Percentiles rank a stretch among this genome's conserved stretches.
Conservation (phyloP, 2,888 invertebrate genomes). For the Silvanus unidentatus region DNA sequence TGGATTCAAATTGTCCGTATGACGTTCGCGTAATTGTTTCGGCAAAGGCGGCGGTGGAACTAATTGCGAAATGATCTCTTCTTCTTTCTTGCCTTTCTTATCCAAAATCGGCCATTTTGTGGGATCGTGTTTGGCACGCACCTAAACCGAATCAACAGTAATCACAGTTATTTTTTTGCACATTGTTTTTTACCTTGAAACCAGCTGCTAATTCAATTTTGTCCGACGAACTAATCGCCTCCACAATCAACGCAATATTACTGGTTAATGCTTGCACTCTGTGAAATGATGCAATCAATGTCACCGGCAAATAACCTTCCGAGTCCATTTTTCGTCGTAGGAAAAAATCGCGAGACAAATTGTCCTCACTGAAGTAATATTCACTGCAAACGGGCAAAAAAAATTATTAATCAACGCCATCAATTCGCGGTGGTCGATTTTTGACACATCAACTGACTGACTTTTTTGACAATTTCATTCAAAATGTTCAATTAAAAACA, state of each 20-base stretch:
- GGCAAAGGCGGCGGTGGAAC: slow-evolving; percentile 70
- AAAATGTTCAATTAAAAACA: no score
- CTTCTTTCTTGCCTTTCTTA: slow-evolving; percentile 38
- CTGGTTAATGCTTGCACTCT: slow-evolving; percentile 83
- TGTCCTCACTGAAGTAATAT: slow-evolving; percentile 98
- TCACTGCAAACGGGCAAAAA: slow-evolving; percentile 81
- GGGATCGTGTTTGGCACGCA: slow-evolving; percentile 77
- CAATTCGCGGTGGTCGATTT: background rate
- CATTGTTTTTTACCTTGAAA: slow-evolving; percentile 59
- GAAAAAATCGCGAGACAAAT: slow-evolving; percentile 92
- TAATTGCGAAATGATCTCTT: slow-evolving; percentile 51
- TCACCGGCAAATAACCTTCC: slow-evolving; percentile 89
- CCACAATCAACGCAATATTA: slow-evolving; percentile 76
- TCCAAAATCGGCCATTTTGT: slow-evolving; percentile 83
- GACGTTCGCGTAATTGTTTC: slow-evolving; percentile 50
- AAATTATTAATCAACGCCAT: slow-evolving; percentile 8
- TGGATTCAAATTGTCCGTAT: slow-evolving; percentile 66
- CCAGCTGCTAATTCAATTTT: slow-evolving; percentile 71
- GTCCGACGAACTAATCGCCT: slow-evolving; percentile 80
- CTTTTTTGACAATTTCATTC: no score
- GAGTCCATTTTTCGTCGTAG: slow-evolving; percentile 93
- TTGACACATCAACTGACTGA: no score
- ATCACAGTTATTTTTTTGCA: background rate
- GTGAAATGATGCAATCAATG: slow-evolving; percentile 93
- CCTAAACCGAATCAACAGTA: slow-evolving; percentile 46